phyloP scores from a whole-genome alignment of 2,113 vertebrate genomes.

The Forbesichthys agassizii region DNA sequence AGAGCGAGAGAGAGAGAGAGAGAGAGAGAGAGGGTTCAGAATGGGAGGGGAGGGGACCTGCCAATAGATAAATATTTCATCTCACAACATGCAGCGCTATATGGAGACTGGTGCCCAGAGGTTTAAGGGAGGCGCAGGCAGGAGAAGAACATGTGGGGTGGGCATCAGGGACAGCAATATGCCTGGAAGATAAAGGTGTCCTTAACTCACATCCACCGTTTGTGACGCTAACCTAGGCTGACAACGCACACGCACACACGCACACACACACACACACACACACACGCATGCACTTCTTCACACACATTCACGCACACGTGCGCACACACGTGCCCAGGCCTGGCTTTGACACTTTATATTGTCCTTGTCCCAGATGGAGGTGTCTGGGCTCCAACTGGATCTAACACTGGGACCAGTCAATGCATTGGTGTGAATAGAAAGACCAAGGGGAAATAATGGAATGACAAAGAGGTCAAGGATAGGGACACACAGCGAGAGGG shows the following conservation, averaged over 20 bases:
- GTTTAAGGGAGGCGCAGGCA: constrained; percentile 16
- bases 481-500: constrained; percentile 8
- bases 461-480: constrained; percentile 3
- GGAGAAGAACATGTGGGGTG: background rate
- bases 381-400: constrained; percentile 22
- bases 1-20: background rate
- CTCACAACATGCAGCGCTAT: constrained; percentile 57
- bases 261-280: constrained; percentile 12
- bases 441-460: background rate
- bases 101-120: constrained; percentile 59
- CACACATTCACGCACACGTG: background rate
- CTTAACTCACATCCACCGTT: constrained; percentile 58
- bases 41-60: constrained; percentile 41
- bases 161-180: constrained; percentile 19
- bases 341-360: constrained; percentile 26
- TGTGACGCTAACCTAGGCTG: constrained; percentile 59
- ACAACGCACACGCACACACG: constrained; percentile 36
- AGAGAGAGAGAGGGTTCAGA: background rate
- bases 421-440: constrained; percentile 23
- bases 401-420: constrained; percentile 33
- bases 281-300: constrained; percentile 10
- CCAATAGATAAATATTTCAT: constrained; percentile 76
- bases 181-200: constrained; percentile 75
- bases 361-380: constrained; percentile 20
- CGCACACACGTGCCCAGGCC: too few relatives aligned